These are phyloP conservation scores for Labia minor DNA, from an alignment of 2,888 invertebrate genomes.

Conservation along the genomic window DNA sequence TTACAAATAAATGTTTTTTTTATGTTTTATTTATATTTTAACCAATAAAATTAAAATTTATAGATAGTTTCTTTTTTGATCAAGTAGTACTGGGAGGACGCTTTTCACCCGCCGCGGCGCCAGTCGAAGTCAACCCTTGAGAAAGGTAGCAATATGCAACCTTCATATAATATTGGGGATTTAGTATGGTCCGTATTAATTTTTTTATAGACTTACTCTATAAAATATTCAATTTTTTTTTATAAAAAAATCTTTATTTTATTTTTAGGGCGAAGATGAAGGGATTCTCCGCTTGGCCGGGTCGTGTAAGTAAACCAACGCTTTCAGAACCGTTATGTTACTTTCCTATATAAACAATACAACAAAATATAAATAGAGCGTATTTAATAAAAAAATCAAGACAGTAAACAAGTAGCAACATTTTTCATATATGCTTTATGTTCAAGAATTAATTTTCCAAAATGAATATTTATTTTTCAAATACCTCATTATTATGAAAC, in stretches of 20 bases:
- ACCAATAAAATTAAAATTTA: too few species aligned
- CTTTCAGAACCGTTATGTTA: background rate
- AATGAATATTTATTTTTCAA: too few species aligned
- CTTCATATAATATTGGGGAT: background rate
- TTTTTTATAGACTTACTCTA: constrained; percentile 13
- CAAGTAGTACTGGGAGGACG: background rate
- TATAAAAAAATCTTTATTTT: constrained; percentile 30
- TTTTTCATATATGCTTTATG: too few species aligned
- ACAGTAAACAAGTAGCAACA: too few species aligned
- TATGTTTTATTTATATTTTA: too few species aligned
- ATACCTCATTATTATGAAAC: too few species aligned
- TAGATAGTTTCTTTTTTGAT: too few species aligned
- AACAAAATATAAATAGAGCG: too few species aligned
- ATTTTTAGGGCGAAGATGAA: constrained; percentile 93
- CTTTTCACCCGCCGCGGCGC: background rate
- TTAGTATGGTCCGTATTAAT: constrained; percentile 18
- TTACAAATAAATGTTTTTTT: too few species aligned
- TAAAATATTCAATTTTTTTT: constrained; percentile 23
- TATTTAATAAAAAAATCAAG: too few species aligned
- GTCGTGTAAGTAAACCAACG: constrained; percentile 63
- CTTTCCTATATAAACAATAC: background rate
- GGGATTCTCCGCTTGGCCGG: constrained; percentile 94
- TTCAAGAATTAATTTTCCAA: too few species aligned
- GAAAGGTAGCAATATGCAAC: background rate
- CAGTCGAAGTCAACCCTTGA: background rate